These are phyloP conservation scores for Caenorhabditis inopinata DNA, from an alignment of 1,140 invertebrate species.

Conservation along the genomic window DNA sequence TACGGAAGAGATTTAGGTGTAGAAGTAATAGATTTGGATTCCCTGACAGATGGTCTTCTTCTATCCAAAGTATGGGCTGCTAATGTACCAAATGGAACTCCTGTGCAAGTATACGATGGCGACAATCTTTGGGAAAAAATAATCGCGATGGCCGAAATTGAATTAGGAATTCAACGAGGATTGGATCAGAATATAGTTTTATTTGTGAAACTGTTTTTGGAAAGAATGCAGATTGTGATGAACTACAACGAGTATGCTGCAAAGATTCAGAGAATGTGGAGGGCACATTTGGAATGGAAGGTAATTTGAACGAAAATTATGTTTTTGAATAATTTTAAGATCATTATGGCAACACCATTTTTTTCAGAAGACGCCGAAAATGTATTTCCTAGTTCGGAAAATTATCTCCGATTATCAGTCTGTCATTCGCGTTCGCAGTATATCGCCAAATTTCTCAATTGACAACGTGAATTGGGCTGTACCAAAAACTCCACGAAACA, in stretches of 20 bases:
- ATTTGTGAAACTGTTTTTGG: background rate
- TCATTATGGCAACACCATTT: no score
- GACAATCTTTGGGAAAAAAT: background rate
- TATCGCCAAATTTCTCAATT: background rate
- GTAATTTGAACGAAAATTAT: background rate
- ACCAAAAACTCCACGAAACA: background rate
- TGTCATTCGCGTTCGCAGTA: background rate
- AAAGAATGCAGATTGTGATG: background rate
- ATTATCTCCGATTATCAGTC: background rate
- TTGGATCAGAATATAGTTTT: background rate
- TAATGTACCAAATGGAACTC: background rate
- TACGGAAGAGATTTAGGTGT: background rate
- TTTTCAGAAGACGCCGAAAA: background rate
- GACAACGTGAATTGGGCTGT: background rate
- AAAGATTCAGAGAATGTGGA: background rate
- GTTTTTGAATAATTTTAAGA: background rate
- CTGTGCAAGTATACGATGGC: background rate
- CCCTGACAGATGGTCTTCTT: background rate
- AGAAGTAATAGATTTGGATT: background rate
- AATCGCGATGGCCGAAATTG: background rate
- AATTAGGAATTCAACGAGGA: background rate
- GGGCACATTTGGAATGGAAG: background rate
- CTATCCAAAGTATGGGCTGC: background rate
- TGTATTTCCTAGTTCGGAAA: background rate
- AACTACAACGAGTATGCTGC: background rate